Base-by-base conservation (phyloP, 2,888 invertebrate species). In the Chrysomela aeneicollis region DNA sequence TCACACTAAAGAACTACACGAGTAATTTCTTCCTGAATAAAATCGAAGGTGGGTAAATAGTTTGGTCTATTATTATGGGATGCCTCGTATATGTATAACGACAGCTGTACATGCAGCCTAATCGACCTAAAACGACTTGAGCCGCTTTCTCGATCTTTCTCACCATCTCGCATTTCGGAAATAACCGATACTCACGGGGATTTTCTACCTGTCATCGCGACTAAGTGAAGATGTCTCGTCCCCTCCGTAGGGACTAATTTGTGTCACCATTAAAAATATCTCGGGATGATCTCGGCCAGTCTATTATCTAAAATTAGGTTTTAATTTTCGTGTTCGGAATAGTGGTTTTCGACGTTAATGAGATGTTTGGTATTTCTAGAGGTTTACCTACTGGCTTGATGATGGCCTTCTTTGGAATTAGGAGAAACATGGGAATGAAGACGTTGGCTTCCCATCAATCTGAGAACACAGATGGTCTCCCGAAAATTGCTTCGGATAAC, bases 181-280 rank as follows among this genome's bases (percentile, higher is more conserved):
- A 70, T 68, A 70, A 55, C 66, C 55, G 52, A 61, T 59, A 66
- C 62, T 70, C 70, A 70, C 67, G 53, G 73, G 73, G 73, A 73
- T 71, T 73, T 73, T 71, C 68, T 70, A 65, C 65, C 70, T 71
- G 73, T 73, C 71, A 73, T 67, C 71, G 63, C 30, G 55, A 32
- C 46, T 21, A 51, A 68, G 64, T 63, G 47, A 61, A 66, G 66
- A 66, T 50, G 52, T 66, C 46, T 50, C 49, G 22, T 10, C 32
- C 21, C 30, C 35, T n/a, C 66, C 42, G 30, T 42, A 47, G 63
- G 63, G 63, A 42, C 60, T 30, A 46, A 63, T 63, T 63, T 66
- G 63, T 66, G 63, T 66, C 66, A 66, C 66, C 63, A 66, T 66
- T 63, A 66, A 66, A 66, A 66, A 66, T 66, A 66, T 61, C 63